Percentiles rank a stretch among this genome's conserved stretches.
These are phyloP conservation scores for Buteo buteo DNA, from an alignment of 2,113 vertebrate species.

Conservation along the genomic window DNA sequence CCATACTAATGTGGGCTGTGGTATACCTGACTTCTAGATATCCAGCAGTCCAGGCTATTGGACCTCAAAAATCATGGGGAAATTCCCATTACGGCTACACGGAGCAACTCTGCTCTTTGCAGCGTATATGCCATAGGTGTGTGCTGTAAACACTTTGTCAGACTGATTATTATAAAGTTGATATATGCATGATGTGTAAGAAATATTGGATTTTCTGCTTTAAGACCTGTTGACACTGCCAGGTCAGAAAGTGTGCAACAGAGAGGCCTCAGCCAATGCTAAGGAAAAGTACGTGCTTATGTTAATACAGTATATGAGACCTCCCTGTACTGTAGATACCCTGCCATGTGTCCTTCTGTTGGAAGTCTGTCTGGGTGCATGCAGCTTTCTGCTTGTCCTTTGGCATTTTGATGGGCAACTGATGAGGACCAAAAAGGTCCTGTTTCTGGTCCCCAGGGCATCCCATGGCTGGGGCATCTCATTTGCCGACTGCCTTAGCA, in stretches of 20 bases:
- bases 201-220: neutral
- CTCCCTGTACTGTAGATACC: neutral
- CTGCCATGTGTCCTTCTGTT: neutral
- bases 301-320: too few relatives aligned
- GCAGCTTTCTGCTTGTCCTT: neutral
- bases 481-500: neutral
- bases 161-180: neutral
- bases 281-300: neutral
- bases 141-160: neutral
- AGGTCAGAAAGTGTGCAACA: neutral
- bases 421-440: neutral
- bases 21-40: neutral
- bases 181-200: neutral
- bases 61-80: neutral
- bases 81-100: accelerated
- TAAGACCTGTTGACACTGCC: neutral
- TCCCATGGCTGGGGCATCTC: neutral
- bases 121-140: neutral
- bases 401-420: neutral
- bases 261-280: neutral
- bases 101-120: neutral
- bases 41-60: neutral
- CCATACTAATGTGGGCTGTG: neutral
- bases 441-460: neutral
- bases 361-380: neutral